Evolutionary conservation across 2,797 vertebrate genomes (phyloP).

Genomic region (Rhinella marina): DNA sequence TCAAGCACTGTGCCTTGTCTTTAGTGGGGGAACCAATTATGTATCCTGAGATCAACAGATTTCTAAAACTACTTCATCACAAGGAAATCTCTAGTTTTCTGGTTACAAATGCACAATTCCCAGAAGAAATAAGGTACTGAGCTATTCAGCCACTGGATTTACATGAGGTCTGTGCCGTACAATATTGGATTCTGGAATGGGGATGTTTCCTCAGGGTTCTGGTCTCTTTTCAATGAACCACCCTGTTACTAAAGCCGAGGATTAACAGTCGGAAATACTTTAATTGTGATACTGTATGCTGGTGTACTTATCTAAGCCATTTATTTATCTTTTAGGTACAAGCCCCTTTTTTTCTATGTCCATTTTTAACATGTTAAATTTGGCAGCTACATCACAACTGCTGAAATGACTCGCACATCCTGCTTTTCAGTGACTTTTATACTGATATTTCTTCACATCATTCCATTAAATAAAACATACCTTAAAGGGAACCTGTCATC

Average conservation of each 20-base stretch:
- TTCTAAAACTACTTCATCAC: constrained; percentile 86
- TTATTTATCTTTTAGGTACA: neutral
- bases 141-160: neutral
- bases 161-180: neutral
- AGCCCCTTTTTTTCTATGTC: no score
- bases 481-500: no score
- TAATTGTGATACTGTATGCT: neutral
- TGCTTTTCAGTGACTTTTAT: neutral
- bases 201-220: neutral
- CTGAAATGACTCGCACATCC: neutral
- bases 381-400: neutral
- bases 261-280: neutral
- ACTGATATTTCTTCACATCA: neutral
- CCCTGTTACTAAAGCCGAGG: no score
- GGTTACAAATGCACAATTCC: constrained; percentile 95
- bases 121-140: constrained; percentile 86
- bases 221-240: neutral
- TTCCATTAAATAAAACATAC: neutral
- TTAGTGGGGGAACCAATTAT: constrained; percentile 96
- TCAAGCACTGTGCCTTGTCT: constrained; percentile 91
- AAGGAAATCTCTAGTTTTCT: constrained; percentile 89
- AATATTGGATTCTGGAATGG: neutral
- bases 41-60: constrained; percentile 92
- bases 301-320: neutral
- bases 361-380: neutral